Conservation (phyloP, 2,113 vertebrate species). For the Raphicerus campestris region DNA sequence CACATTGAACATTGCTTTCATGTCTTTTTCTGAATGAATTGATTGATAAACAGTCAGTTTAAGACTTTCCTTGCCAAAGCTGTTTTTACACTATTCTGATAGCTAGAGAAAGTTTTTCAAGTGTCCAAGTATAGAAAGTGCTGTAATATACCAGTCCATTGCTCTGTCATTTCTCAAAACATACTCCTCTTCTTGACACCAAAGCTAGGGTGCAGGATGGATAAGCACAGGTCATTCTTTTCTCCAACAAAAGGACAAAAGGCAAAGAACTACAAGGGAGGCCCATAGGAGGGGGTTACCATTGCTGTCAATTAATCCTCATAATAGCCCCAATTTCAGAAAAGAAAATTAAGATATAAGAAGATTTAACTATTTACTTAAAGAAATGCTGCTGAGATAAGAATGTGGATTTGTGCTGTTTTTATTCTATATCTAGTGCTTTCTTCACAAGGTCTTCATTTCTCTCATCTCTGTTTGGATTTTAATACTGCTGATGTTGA, state of each 20-base stretch:
- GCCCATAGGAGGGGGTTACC: accelerated
- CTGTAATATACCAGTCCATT: neutral
- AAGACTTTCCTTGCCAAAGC: neutral
- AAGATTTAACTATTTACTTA: neutral
- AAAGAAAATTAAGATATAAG: neutral
- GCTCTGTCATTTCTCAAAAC: neutral
- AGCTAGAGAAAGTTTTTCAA: neutral
- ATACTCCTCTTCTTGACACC: neutral
- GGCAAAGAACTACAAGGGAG: neutral
- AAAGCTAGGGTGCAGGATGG: neutral
- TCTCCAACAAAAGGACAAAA: neutral
- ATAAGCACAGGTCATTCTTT: neutral
- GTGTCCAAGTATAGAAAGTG: neutral
- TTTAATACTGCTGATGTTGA: neutral
- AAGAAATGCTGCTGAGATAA: neutral
- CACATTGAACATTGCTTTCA: neutral
- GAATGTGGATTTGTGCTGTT: neutral
- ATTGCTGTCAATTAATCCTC: neutral
- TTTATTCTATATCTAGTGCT: neutral
- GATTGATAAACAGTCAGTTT: neutral
- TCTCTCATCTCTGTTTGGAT: neutral
- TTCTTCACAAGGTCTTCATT: neutral
- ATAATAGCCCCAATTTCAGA: neutral
- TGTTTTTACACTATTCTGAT: neutral
- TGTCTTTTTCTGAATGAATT: neutral